phyloP scores from a whole-genome alignment of 1,140 invertebrate genomes.

The Aporrectodea caliginosa region DNA sequence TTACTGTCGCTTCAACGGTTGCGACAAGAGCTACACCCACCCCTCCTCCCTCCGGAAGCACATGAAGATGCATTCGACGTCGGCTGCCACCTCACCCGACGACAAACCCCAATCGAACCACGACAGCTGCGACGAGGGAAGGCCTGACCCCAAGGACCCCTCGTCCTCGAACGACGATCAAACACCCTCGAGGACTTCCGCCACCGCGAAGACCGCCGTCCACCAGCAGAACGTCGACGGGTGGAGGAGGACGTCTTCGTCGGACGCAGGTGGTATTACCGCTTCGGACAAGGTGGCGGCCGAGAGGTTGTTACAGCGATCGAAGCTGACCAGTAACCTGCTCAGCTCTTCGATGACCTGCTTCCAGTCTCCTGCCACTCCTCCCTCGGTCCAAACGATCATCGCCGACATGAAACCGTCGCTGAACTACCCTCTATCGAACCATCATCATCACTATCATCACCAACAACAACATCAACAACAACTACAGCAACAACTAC shows the following conservation, averaged over 20 bases:
- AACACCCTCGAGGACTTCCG: not conserved
- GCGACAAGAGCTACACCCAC: constrained; percentile 96
- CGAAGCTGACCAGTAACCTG: not conserved
- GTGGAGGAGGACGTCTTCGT: not conserved
- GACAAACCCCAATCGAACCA: not conserved
- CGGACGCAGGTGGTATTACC: not conserved
- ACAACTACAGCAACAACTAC: not conserved
- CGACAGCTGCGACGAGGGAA: too few relatives aligned
- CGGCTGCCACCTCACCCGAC: not conserved
- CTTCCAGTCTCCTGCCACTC: not conserved
- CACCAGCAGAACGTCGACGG: not conserved
- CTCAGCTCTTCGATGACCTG: not conserved
- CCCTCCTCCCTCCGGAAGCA: constrained; percentile 79
- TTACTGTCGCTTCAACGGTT: constrained; percentile 86
- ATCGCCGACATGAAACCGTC: not conserved
- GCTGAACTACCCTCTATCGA: not conserved
- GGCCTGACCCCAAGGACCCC: not conserved
- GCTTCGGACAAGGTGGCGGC: not conserved
- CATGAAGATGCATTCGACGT: constrained; percentile 26
- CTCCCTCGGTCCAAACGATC: not conserved
- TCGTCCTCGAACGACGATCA: not conserved
- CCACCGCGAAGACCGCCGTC: not conserved
- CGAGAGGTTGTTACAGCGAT: not conserved
- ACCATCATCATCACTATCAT: not conserved
- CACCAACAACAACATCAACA: not conserved